A percentile compares a stretch with the other conserved stretches of the same genome.
Evolutionary conservation across 2,888 invertebrate species (phyloP).

Genomic region (Mongoloraphidia duomilia): DNA sequence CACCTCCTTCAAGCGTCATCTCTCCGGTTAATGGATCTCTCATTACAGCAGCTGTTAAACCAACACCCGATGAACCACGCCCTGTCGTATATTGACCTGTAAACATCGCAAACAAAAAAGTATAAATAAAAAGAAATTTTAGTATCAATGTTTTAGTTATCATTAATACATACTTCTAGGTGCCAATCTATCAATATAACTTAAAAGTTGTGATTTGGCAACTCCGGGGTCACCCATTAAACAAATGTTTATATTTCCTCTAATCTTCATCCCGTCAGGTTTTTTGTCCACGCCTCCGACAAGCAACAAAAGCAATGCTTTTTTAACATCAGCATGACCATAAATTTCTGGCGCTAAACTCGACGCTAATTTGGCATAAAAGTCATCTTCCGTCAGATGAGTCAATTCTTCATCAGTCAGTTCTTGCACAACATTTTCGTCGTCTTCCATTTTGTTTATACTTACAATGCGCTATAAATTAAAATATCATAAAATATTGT

Average conservation of each 20-base stretch:
- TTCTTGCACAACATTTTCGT: constrained; percentile 50
- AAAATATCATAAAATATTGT: not conserved
- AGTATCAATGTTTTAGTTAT: not conserved
- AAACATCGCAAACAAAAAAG: constrained; percentile 1
- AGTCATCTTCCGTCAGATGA: constrained; percentile 69
- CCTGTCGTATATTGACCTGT: constrained; percentile 87
- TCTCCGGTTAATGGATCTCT: constrained; percentile 96
- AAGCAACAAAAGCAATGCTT: constrained; percentile 80
- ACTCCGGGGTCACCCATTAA: constrained; percentile 99
- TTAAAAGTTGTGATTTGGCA: constrained; percentile 92
- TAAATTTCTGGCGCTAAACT: constrained; percentile 98
- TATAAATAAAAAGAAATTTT: not conserved
- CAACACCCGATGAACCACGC: constrained; percentile 94
- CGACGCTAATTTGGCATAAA: constrained; percentile 81
- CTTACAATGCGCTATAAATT: constrained; percentile 50
- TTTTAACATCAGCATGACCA: constrained; percentile 96
- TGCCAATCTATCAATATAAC: constrained; percentile 87
- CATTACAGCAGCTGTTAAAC: constrained; percentile 94
- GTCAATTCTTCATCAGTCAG: constrained; percentile 73
- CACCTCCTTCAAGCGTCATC: constrained; percentile 95
- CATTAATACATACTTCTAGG: constrained; percentile 51
- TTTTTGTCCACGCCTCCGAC: constrained; percentile 81
- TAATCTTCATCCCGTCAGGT: constrained; percentile 94
- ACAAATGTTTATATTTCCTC: constrained; percentile 93
- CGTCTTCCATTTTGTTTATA: constrained; percentile 77